Conservation (phyloP, 1,140 invertebrate genomes). For the Tyrophagus putrescentiae region DNA sequence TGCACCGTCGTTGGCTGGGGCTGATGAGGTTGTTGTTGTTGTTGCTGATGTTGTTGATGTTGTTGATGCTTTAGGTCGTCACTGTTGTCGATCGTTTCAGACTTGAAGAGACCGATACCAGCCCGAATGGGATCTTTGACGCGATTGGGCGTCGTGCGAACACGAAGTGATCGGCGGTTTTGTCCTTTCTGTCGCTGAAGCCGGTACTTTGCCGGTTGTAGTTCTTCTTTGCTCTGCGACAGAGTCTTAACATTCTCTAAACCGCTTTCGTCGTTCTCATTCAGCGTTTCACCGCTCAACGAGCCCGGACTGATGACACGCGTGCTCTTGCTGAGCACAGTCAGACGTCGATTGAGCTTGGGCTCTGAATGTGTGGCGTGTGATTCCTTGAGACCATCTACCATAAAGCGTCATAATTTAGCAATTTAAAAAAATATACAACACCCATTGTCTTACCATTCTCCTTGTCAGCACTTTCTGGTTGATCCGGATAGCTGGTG, state of each 20-base stretch:
- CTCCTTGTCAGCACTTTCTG: conserved; percentile 27
- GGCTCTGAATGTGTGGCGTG: conserved; percentile 21
- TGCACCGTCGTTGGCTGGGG: no score
- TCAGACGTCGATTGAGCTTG: conserved; percentile 14
- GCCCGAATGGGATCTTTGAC: not conserved
- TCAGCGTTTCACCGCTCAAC: conserved; percentile 21
- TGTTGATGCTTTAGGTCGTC: conserved; percentile 2
- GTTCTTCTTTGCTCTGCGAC: not conserved
- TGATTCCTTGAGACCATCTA: conserved; percentile 24
- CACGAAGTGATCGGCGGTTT: conserved; percentile 71
- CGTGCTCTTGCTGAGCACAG: conserved; percentile 16
- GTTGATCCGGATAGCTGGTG: conserved; percentile 31
- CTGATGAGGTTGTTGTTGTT: no score
- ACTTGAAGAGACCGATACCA: not conserved
- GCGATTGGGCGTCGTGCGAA: conserved; percentile 28
- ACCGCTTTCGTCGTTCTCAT: conserved; percentile 22
- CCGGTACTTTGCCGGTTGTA: conserved; percentile 44
- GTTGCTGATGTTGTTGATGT: no score
- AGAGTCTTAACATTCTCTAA: not conserved
- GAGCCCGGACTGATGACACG: conserved; percentile 17
- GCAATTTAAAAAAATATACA: conserved; percentile 24
- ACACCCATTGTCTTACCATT: conserved; percentile 24
- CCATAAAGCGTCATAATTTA: conserved; percentile 27
- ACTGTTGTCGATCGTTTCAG: not conserved
- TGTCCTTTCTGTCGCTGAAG: conserved; percentile 81